Percentiles rank a stretch among this genome's conserved stretches.
phyloP scores from a whole-genome alignment of 2,888 invertebrate species.

The Odontocerum albicorne region DNA sequence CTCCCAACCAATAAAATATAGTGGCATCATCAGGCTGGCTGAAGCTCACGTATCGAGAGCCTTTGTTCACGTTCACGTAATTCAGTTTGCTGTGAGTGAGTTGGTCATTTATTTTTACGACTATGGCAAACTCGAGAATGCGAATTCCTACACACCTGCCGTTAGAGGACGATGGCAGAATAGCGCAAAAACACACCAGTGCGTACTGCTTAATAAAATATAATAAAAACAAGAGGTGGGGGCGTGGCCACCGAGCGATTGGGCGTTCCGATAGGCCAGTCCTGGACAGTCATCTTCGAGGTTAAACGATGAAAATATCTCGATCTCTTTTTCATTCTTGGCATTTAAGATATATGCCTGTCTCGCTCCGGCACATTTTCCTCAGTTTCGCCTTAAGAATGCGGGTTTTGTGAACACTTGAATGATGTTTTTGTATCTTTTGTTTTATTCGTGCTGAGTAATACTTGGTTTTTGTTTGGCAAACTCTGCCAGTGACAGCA shows the following conservation, averaged over 20 bases:
- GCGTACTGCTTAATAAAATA: conserved; percentile 18
- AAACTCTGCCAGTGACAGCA: conserved; percentile 28
- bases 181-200: conserved; percentile 17
- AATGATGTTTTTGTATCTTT: conserved; percentile 34
- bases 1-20: too few relatives aligned
- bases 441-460: conserved; percentile 35
- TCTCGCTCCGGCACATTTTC: conserved; percentile 25
- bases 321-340: conserved; percentile 12
- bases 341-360: conserved; percentile 6
- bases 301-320: background rate
- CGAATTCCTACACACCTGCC: conserved; percentile 27
- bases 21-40: too few relatives aligned
- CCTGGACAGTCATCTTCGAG: conserved; percentile 16
- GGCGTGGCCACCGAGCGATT: conserved; percentile 29
- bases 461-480: conserved; percentile 34
- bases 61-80: background rate
- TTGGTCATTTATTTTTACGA: conserved; percentile 19
- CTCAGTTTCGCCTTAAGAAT: conserved; percentile 15
- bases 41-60: background rate
- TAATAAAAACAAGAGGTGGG: conserved; percentile 15
- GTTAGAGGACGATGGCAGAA: conserved; percentile 16
- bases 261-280: conserved; percentile 33
- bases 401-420: conserved; percentile 19
- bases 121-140: conserved; percentile 11
- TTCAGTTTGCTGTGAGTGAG: conserved; percentile 12